Evolutionary conservation across 2,113 vertebrate species (phyloP), one percentile per base, ranked within the genome.

Genomic region (Cavia porcellus): DNA sequence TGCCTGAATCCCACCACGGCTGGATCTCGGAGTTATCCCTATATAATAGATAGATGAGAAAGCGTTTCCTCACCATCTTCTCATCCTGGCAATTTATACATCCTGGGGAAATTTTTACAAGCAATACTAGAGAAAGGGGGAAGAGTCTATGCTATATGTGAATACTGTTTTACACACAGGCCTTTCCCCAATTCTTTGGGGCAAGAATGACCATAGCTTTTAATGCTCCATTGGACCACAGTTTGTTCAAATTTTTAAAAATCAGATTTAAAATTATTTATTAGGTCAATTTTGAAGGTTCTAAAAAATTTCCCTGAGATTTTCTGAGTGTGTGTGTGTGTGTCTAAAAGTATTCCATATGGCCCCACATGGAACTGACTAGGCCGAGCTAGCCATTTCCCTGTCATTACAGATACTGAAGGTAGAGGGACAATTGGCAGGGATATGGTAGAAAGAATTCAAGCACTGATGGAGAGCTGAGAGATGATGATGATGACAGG

Each of bases 281-380:
- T 84, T 35, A 55, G 42, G 38, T 86, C 24, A 61, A 84, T 64
- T 90, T 17, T 92, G 50, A 89, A 89, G 74, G 55, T 83, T 83
- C 17, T 61, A n/a, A 89, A 96, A 68, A 90, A 55, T 50, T 61
- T 30, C 55, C 30, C 52, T 82, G 47, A 57, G 30, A 25, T 88
- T 93, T 45, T 88, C 20, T 62, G 70, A 24, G n/a, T 72, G 15
- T 38, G 17, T 89, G 25, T 30, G 38, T 42, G 57, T 91, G 82
- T 0, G 28, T 35, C 5, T 87, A 83, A 95, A 93, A 95, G 35
- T 20, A 94, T 66, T 81, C 70, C 35, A 35, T 66, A 59, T 55
- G 28, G 1, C 38, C 87, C 11, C 79, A 94, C 72, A 64, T 6
- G 38, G 38, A 85, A 81, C 5, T 13, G 45, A 74, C 0, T 55